Percentiles rank a stretch among this genome's conserved stretches.
These are phyloP conservation scores for Polypedilum pembai DNA, from an alignment of 1,140 invertebrate species.

Conservation along the genomic window DNA sequence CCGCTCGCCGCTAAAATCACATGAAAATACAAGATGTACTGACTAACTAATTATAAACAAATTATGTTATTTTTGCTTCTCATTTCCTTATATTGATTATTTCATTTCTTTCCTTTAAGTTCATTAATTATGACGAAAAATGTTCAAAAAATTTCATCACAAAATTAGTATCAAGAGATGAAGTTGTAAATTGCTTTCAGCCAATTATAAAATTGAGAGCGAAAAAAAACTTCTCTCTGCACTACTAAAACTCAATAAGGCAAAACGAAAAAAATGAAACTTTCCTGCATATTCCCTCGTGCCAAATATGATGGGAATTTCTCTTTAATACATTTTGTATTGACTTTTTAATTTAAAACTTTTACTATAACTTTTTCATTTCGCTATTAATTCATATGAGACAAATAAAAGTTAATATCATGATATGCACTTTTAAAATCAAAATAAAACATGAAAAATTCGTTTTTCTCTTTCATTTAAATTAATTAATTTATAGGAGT, in stretches of 20 bases:
- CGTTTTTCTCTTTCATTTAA: no score
- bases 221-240: no score
- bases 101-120: not conserved
- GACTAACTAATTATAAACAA: constrained; percentile 15
- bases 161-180: not conserved
- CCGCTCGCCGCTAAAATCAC: not conserved
- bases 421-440: no score
- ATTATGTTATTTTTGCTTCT: constrained; percentile 29
- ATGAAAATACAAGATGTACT: not conserved
- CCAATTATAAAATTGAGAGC: no score
- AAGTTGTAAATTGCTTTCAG: no score
- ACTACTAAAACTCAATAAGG: no score
- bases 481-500: no score
- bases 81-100: constrained; percentile 30
- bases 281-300: no score
- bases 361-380: constrained; percentile 23
- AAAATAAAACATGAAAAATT: no score
- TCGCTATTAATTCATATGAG: not conserved
- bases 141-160: not conserved
- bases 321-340: constrained; percentile 31
- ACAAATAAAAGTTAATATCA: no score
- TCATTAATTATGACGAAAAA: not conserved
- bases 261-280: no score
- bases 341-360: no score
- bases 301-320: not conserved